These are phyloP conservation scores for Ctenopoma multispine DNA, from an alignment of 2,797 vertebrate genomes.

Conservation along the genomic window DNA sequence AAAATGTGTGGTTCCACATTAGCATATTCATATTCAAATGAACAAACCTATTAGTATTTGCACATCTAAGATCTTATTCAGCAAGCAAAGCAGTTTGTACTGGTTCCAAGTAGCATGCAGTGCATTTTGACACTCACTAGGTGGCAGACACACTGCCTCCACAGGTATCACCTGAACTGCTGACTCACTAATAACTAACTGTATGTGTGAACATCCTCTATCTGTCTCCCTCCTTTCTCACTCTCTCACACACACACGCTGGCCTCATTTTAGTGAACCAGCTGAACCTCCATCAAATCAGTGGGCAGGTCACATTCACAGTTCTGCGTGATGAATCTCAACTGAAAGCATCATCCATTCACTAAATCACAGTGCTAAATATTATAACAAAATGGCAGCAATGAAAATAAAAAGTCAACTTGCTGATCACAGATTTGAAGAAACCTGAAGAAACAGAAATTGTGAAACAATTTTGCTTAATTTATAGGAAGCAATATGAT, in stretches of 20 bases:
- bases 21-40: too few relatives aligned
- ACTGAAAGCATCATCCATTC: not conserved
- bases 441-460: too few relatives aligned
- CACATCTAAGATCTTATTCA: slow-evolving; percentile 2
- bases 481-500: too few relatives aligned
- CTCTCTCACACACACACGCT: not conserved
- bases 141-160: slow-evolving; percentile 14
- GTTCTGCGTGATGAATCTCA: not conserved
- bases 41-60: not conserved
- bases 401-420: not conserved
- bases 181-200: not conserved
- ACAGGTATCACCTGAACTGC: not conserved
- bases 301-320: slow-evolving; percentile 18
- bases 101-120: slow-evolving; percentile 13
- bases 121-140: slow-evolving; percentile 12
- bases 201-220: slow-evolving; percentile 3
- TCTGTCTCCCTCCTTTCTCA: not conserved
- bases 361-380: not conserved
- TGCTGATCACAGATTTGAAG: too few relatives aligned
- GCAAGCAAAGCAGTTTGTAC: slow-evolving; percentile 3
- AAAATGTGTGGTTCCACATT: too few relatives aligned
- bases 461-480: too few relatives aligned
- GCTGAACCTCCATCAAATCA: slow-evolving; percentile 20
- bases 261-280: not conserved
- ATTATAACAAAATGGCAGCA: not conserved